These are phyloP conservation scores for Zelleria hepariella DNA, from an alignment of 2,888 invertebrate species.

Conservation along the genomic window DNA sequence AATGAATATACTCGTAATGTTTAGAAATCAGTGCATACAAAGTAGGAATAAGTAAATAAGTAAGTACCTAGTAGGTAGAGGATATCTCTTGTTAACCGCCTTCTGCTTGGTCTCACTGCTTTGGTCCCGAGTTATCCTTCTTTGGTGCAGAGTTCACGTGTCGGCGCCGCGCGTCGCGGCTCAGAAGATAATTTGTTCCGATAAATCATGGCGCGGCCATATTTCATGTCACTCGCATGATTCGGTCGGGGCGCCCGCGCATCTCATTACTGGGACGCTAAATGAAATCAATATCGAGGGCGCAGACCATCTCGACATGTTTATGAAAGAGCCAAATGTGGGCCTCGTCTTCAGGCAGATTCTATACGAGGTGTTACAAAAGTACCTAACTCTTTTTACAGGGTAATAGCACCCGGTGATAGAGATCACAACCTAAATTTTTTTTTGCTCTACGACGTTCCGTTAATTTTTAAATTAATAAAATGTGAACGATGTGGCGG, in stretches of 20 bases:
- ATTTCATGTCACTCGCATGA: constrained; percentile 33
- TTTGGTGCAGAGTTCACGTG: constrained; percentile 19
- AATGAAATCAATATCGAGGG: constrained; percentile 34
- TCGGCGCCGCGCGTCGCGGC: constrained; percentile 16
- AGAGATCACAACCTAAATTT: too few species aligned
- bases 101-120: too few species aligned
- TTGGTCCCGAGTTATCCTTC: constrained; percentile 16
- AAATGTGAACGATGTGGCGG: too few species aligned
- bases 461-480: too few species aligned
- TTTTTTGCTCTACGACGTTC: too few species aligned
- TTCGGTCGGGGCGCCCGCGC: constrained; percentile 17
- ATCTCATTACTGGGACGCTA: constrained; percentile 45
- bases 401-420: too few species aligned
- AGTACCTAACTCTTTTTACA: too few species aligned
- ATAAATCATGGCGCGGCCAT: constrained; percentile 53
- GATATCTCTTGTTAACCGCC: too few species aligned
- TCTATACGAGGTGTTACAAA: not conserved
- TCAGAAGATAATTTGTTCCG: constrained; percentile 53
- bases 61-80: too few species aligned
- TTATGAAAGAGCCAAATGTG: not conserved
- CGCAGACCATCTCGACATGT: not conserved
- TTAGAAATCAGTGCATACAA: too few species aligned
- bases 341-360: not conserved
- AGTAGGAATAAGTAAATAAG: too few species aligned
- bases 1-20: too few species aligned